Percentiles rank a stretch among this genome's conserved stretches.
These are phyloP conservation scores for Yasuhikotakia modesta DNA, from an alignment of 2,797 vertebrate species.

Conservation along the genomic window DNA sequence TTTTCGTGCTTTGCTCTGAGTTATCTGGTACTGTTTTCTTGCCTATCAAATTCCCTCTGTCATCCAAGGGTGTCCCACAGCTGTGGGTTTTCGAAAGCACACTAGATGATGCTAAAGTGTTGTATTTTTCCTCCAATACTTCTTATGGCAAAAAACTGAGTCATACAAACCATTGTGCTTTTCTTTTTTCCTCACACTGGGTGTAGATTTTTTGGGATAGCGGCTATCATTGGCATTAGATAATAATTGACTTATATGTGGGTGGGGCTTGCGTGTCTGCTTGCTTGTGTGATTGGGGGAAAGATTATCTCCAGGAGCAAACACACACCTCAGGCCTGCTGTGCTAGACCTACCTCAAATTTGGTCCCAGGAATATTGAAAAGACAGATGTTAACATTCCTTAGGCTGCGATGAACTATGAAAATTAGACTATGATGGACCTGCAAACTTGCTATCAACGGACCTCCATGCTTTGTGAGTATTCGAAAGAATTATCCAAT, in stretches of 20 bases:
- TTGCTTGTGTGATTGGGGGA: conserved; percentile 82
- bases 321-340: conserved; percentile 95
- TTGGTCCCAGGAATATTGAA: conserved; percentile 64
- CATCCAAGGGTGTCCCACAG: conserved; percentile 1
- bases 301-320: conserved; percentile 72
- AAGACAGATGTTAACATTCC: conserved; percentile 67
- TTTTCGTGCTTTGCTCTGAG: conserved; percentile 51
- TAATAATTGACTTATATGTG: conserved; percentile 45
- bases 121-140: conserved; percentile 28
- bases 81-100: conserved; percentile 66
- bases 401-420: conserved; percentile 70
- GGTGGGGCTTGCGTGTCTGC: conserved; percentile 74
- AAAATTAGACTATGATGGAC: conserved; percentile 63
- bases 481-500: conserved; percentile 68
- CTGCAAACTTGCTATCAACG: conserved; percentile 70
- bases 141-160: conserved; percentile 11
- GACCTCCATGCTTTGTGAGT: conserved; percentile 83
- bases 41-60: conserved; percentile 22
- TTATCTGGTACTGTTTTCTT: conserved; percentile 48
- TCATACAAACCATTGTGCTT: conserved; percentile 17
- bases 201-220: conserved; percentile 56
- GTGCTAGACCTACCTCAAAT: conserved; percentile 81
- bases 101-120: conserved; percentile 32
- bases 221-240: conserved; percentile 41
- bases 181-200: conserved; percentile 52